These are phyloP conservation scores for Synodontis membranacea DNA, from an alignment of 2,113 vertebrate species.

Conservation along the genomic window DNA sequence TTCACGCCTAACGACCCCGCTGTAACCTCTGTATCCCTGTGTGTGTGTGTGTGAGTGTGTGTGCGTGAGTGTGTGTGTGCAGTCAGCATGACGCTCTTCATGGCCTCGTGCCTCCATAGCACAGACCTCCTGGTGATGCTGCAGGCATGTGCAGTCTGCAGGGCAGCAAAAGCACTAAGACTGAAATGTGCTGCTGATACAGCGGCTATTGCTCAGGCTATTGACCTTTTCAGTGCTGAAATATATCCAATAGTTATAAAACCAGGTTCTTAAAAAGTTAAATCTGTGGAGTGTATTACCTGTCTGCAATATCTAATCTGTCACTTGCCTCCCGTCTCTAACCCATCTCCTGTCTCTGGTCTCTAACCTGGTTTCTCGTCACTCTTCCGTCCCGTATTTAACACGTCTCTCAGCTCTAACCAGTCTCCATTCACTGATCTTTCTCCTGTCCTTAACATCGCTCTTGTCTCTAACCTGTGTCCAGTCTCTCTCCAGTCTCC, in stretches of 20 bases:
- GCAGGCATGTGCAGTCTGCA: not conserved
- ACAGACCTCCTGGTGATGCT: not conserved
- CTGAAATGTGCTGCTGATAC: not conserved
- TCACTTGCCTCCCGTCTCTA: not conserved
- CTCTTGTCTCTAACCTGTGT: not conserved
- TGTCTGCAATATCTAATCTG: not conserved
- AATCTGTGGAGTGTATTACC: not conserved
- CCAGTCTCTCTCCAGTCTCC: not conserved
- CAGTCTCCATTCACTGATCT: too few relatives aligned
- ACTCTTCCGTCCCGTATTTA: too few relatives aligned
- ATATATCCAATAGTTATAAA: not conserved
- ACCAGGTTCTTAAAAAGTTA: not conserved
- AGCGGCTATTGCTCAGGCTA: not conserved
- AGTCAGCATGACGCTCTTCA: not conserved
- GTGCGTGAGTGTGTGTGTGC: conserved; percentile 15
- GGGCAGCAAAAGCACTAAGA: not conserved
- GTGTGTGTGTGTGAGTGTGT: conserved; percentile 20
- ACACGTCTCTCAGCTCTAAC: not conserved
- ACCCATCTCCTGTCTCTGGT: not conserved
- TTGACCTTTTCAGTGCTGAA: not conserved
- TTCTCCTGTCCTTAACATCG: not conserved
- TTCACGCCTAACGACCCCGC: not conserved
- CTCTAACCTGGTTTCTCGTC: not conserved
- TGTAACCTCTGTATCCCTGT: not conserved
- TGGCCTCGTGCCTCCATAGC: not conserved